These are phyloP conservation scores for Suricata suricatta DNA, from an alignment of 2,113 vertebrate genomes.

Conservation along the genomic window DNA sequence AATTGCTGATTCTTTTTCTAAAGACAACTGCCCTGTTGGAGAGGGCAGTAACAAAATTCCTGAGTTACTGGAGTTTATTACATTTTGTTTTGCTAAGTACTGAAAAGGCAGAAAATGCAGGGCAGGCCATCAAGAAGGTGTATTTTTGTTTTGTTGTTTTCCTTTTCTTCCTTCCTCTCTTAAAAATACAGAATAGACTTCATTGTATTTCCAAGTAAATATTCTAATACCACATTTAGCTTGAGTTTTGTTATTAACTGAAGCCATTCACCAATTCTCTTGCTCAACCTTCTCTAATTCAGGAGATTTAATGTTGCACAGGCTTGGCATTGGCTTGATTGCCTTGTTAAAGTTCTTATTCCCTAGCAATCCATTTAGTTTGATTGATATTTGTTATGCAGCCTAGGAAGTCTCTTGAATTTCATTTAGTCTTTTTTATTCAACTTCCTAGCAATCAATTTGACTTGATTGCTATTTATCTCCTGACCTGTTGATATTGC, in stretches of 20 bases:
- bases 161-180: background rate
- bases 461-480: constrained; percentile 67
- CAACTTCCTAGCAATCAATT: constrained; percentile 61
- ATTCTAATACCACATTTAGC: constrained; percentile 37
- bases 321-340: constrained; percentile 69
- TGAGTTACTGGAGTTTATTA: background rate
- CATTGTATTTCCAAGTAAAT: constrained; percentile 46
- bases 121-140: background rate
- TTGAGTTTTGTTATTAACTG: constrained; percentile 72
- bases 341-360: constrained; percentile 78
- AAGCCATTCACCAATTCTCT: constrained; percentile 63
- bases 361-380: constrained; percentile 75
- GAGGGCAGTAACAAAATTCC: background rate
- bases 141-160: background rate
- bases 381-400: constrained; percentile 81
- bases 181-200: constrained; percentile 2
- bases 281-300: constrained; percentile 70
- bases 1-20: background rate
- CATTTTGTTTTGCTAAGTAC: background rate
- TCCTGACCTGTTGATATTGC: constrained; percentile 33
- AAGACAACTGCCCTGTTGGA: background rate
- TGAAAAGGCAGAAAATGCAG: background rate
- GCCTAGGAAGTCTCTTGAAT: constrained; percentile 56
- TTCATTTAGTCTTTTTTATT: constrained; percentile 63
- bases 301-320: constrained; percentile 36